Percentiles rank a stretch among this genome's conserved stretches.
phyloP scores from a whole-genome alignment of 1,140 invertebrate species.

The Drosophila repleta region DNA sequence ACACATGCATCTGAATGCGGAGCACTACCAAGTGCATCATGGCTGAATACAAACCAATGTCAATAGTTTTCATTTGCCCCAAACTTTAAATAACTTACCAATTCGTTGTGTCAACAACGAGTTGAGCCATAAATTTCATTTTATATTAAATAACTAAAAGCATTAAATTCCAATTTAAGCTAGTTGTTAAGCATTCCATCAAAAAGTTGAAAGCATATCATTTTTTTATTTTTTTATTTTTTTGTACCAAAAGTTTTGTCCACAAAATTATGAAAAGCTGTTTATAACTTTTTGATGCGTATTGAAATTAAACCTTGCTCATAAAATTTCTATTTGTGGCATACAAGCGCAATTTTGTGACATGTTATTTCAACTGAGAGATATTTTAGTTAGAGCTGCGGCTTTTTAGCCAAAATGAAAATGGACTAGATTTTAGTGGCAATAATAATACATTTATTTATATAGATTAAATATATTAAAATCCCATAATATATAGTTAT shows the following conservation, averaged over 20 bases:
- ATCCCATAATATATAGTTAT: no score
- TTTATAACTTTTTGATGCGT: no score
- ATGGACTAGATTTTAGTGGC: no score
- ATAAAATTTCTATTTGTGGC: not conserved
- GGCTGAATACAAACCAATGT: conserved; percentile 9
- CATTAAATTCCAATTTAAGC: conserved; percentile 4
- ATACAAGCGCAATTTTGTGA: no score
- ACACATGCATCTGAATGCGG: conserved; percentile 7
- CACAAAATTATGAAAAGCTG: not conserved
- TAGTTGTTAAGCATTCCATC: not conserved
- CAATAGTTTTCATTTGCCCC: not conserved
- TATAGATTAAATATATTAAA: no score
- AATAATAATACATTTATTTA: no score
- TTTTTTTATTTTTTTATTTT: not conserved
- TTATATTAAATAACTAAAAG: not conserved
- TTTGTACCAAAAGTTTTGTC: conserved; percentile 8
- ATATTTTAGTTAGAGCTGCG: no score
- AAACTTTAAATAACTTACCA: not conserved
- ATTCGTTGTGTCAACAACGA: not conserved
- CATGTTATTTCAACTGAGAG: no score
- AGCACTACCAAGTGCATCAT: conserved; percentile 10
- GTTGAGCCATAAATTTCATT: not conserved
- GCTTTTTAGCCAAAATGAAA: no score
- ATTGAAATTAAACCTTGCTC: conserved; percentile 12
- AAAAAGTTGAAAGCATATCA: not conserved